These are phyloP conservation scores for Ladona fulva DNA, from an alignment of 1,140 invertebrate species.

Conservation along the genomic window DNA sequence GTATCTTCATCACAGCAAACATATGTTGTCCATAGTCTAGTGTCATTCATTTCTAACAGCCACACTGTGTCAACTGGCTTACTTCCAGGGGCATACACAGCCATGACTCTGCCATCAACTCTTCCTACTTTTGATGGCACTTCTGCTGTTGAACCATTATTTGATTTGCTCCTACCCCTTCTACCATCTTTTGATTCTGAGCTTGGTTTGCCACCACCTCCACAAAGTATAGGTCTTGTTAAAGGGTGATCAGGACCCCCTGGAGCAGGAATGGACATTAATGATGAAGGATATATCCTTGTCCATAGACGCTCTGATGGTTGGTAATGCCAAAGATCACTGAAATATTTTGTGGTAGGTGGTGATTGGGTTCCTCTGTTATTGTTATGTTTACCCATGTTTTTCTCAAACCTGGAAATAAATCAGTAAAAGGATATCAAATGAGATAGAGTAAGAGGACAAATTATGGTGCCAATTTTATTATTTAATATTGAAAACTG, in stretches of 20 bases:
- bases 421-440: too few species aligned
- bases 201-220: not conserved
- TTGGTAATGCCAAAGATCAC: not conserved
- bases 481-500: too few species aligned
- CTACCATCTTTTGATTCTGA: not conserved
- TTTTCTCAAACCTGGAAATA: not conserved
- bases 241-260: not conserved
- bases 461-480: too few species aligned
- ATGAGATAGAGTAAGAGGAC: too few species aligned
- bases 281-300: not conserved
- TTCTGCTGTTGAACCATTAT: not conserved
- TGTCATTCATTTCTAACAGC: not conserved
- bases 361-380: not conserved
- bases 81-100: not conserved
- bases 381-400: not conserved
- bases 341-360: not conserved
- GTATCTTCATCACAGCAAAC: conserved; percentile 1
- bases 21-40: not conserved
- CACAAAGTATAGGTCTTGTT: not conserved
- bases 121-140: not conserved
- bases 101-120: not conserved
- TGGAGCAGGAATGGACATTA: not conserved
- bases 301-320: not conserved
- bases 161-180: not conserved
- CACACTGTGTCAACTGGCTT: not conserved